Conservation (phyloP, 2,797 vertebrate genomes). For the Lepus townsendii region DNA sequence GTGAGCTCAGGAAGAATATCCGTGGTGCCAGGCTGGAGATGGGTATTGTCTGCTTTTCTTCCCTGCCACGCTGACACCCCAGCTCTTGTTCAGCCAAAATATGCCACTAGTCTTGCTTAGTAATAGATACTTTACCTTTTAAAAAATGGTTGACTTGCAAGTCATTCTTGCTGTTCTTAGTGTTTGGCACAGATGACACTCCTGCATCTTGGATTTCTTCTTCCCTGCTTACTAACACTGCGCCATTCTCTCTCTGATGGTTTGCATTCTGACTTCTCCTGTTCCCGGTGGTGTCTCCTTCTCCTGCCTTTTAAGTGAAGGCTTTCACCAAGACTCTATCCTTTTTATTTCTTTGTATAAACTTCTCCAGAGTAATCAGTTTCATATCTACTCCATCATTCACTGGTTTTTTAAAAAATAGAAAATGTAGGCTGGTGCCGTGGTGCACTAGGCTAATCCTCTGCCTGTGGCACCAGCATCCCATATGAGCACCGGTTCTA, state of each 20-base stretch:
- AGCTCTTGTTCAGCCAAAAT: neutral
- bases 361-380: neutral
- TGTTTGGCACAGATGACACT: neutral
- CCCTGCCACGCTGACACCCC: neutral
- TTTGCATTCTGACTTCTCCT: neutral
- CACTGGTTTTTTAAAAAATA: too few species aligned
- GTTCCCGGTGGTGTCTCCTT: neutral
- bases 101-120: neutral
- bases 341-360: neutral
- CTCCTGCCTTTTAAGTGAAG: neutral
- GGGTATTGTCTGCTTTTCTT: neutral
- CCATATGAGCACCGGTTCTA: too few species aligned
- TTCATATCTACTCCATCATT: neutral
- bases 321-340: neutral
- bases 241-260: neutral
- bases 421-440: too few species aligned
- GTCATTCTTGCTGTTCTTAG: neutral
- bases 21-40: neutral
- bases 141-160: neutral
- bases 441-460: too few species aligned
- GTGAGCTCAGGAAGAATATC: neutral
- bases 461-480: too few species aligned
- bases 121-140: neutral
- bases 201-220: neutral
- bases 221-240: neutral